Conservation (phyloP, 2,797 vertebrate species). For the Brachymystax lenok region DNA sequence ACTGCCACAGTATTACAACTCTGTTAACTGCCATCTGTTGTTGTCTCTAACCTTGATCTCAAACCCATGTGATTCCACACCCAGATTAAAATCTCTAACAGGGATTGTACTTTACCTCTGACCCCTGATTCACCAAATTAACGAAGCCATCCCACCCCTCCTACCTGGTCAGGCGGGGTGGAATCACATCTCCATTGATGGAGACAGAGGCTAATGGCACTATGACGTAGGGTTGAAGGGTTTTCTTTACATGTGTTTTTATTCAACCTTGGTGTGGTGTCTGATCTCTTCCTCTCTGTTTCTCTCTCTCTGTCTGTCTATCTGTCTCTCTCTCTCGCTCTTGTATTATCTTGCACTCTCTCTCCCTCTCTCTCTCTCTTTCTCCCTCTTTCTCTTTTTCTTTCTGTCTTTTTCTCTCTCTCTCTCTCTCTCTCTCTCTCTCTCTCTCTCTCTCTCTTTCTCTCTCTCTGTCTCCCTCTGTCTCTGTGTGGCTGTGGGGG, state of each 20-base stretch:
- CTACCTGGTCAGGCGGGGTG: neutral
- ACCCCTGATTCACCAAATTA: constrained; percentile 9
- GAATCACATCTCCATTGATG: no score
- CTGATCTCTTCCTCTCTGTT: neutral
- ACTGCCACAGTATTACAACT: neutral
- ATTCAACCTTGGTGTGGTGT: neutral
- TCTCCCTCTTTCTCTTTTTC: neutral
- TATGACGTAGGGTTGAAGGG: neutral
- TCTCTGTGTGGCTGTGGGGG: neutral
- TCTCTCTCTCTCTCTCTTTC: accelerated
- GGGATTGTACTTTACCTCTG: constrained; percentile 23
- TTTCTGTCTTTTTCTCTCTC: no score
- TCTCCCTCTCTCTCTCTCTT: neutral
- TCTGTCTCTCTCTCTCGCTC: constrained; percentile 5
- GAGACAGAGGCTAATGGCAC: neutral
- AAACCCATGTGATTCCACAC: constrained; percentile 12
- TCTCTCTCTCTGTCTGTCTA: neutral
- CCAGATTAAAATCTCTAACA: constrained; percentile 27
- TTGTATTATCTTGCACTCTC: no score
- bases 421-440: no score
- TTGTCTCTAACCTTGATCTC: constrained; percentile 7
- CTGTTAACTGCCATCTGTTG: neutral
- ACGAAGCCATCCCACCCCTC: constrained; percentile 17
- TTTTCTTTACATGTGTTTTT: neutral
- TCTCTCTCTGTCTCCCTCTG: no score